Conservation (phyloP, 1,140 invertebrate species). For the Heterodera carotae region DNA sequence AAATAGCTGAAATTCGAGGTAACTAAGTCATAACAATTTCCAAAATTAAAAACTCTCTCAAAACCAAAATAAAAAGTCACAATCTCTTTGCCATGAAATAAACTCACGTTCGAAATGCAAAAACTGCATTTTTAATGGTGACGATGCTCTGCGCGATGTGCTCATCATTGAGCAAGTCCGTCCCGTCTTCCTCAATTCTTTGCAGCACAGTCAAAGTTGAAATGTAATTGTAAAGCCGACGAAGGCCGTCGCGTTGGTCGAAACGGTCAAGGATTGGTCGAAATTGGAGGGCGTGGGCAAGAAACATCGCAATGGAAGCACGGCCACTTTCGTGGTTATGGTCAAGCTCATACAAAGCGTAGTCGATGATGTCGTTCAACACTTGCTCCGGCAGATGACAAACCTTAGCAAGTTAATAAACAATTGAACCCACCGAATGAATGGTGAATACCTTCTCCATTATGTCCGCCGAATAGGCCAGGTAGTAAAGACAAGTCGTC, state of each 20-base stretch:
- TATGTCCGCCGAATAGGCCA: slow-evolving; percentile 43
- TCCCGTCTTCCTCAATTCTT: slow-evolving; percentile 30
- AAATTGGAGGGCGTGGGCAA: slow-evolving; percentile 47
- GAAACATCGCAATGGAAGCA: slow-evolving; percentile 39
- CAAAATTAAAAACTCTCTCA: too few species aligned
- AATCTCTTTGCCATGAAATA: slow-evolving; percentile 4
- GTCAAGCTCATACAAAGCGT: slow-evolving; percentile 45
- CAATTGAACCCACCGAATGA: not conserved
- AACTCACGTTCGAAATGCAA: slow-evolving; percentile 45
- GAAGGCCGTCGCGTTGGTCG: slow-evolving; percentile 43
- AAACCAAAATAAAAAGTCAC: not conserved
- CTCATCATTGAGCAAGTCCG: slow-evolving; percentile 33
- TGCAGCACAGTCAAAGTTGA: slow-evolving; percentile 35
- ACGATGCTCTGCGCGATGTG: slow-evolving; percentile 35
- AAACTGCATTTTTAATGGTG: slow-evolving; percentile 44
- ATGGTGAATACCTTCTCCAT: slow-evolving; percentile 48
- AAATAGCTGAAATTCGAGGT: slow-evolving; percentile 36
- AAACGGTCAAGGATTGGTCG: slow-evolving; percentile 45
- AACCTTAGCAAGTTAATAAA: slow-evolving; percentile 19
- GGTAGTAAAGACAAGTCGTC: slow-evolving; percentile 44
- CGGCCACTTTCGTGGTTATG: slow-evolving; percentile 51
- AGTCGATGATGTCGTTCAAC: slow-evolving; percentile 48
- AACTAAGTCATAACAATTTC: not conserved
- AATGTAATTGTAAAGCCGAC: slow-evolving; percentile 51
- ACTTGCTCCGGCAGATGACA: slow-evolving; percentile 41